phyloP scores from a whole-genome alignment of 2,113 vertebrate species.

The Narcine bancroftii region DNA sequence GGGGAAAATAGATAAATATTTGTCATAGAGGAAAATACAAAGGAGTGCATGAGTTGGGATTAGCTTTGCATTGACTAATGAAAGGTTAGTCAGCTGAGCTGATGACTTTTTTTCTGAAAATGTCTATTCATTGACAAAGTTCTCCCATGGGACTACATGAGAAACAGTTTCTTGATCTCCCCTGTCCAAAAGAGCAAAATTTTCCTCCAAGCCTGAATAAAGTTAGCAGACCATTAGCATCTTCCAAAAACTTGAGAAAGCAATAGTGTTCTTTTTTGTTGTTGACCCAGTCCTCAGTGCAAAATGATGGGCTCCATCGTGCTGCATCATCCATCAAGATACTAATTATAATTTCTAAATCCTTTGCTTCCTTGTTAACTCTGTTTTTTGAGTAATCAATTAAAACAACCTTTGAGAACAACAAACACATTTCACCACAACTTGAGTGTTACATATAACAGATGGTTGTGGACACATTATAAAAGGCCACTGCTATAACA shows the following conservation, averaged over 20 bases:
- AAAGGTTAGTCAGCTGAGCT: background rate
- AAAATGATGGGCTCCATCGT: background rate
- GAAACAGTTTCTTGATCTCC: background rate
- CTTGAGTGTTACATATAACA: slow-evolving; percentile 8
- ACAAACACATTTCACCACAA: slow-evolving; percentile 22
- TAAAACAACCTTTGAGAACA: background rate
- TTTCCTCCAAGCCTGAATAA: background rate
- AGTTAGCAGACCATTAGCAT: background rate
- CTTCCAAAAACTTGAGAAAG: background rate
- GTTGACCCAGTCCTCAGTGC: background rate
- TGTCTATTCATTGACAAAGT: too few relatives aligned
- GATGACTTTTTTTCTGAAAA: too few relatives aligned
- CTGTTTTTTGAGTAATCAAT: background rate
- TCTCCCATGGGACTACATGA: background rate
- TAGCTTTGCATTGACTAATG: background rate
- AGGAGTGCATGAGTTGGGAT: background rate
- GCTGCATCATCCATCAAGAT: background rate
- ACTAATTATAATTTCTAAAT: slow-evolving; percentile 12
- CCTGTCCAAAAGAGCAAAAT: background rate
- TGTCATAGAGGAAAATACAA: background rate
- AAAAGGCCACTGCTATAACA: slow-evolving; percentile 22
- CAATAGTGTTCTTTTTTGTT: background rate
- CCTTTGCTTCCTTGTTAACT: background rate
- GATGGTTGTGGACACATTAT: slow-evolving; percentile 20
- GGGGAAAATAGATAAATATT: background rate